Conservation (phyloP, 2,113 vertebrate genomes). For the Phocoena phocoena region DNA sequence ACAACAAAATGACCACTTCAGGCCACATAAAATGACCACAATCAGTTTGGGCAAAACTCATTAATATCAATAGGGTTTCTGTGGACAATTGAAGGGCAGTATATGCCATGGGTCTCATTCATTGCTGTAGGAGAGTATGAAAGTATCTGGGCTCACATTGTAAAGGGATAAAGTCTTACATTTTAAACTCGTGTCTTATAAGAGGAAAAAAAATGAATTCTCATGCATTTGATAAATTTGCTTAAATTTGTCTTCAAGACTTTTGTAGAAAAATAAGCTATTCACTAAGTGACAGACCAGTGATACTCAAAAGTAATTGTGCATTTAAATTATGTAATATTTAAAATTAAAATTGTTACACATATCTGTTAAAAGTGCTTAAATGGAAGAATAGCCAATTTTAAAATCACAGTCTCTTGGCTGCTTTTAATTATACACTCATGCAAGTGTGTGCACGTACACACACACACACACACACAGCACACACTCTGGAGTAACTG, state of each 20-base stretch:
- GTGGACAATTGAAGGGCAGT: constrained; percentile 40
- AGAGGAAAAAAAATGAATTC: neutral
- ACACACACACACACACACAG: constrained; percentile 48
- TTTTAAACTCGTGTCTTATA: constrained; percentile 36
- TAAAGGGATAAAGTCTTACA: constrained; percentile 33
- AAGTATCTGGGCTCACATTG: neutral
- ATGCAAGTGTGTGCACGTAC: neutral
- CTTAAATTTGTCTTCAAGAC: neutral
- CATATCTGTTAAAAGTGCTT: constrained; percentile 66
- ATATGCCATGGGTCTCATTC: constrained; percentile 42
- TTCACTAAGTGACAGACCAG: constrained; percentile 67
- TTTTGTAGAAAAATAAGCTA: constrained; percentile 42
- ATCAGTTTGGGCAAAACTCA: constrained; percentile 40
- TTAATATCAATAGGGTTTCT: constrained; percentile 65
- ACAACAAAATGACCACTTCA: constrained; percentile 64
- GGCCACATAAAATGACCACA: constrained; percentile 57
- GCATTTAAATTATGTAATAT: constrained; percentile 72
- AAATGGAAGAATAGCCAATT: constrained; percentile 72
- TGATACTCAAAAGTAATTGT: constrained; percentile 76
- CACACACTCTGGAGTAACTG: constrained; percentile 25
- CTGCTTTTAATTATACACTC: constrained; percentile 73
- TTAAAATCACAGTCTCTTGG: constrained; percentile 66
- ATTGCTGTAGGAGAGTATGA: constrained; percentile 31
- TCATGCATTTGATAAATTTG: constrained; percentile 5
- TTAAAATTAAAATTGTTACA: constrained; percentile 74